These are phyloP conservation scores for Otis tarda DNA, from an alignment of 2,113 vertebrate genomes.

Conservation along the genomic window DNA sequence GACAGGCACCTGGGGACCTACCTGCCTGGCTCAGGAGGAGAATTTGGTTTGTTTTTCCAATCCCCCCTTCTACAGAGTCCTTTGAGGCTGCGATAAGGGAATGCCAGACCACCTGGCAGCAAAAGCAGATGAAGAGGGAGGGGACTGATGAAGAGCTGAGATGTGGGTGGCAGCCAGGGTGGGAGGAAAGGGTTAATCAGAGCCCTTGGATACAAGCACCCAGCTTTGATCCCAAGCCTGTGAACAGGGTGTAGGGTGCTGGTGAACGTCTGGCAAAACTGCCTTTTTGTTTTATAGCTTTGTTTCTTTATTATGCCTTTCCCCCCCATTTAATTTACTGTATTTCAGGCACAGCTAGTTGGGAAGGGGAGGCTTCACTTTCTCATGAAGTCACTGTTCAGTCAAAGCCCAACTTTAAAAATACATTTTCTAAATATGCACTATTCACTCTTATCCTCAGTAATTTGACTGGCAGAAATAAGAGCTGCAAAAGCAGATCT, in stretches of 20 bases:
- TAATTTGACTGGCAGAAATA: constrained; percentile 39
- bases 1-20: constrained; percentile 51
- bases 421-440: constrained; percentile 60
- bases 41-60: constrained; percentile 20
- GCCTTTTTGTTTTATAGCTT: background rate
- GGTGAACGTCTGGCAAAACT: background rate
- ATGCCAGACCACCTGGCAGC: constrained; percentile 36
- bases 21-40: constrained; percentile 29
- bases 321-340: background rate
- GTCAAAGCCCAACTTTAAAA: constrained; percentile 42
- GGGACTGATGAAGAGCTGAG: background rate
- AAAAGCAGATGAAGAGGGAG: constrained; percentile 23
- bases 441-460: constrained; percentile 27
- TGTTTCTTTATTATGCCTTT: background rate
- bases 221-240: background rate
- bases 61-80: background rate
- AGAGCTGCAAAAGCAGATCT: constrained; percentile 19
- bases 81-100: constrained; percentile 17
- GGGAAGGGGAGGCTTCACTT: constrained; percentile 12
- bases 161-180: background rate
- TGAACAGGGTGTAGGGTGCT: background rate
- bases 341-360: background rate
- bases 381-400: constrained; percentile 21
- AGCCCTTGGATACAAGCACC: background rate
- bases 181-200: background rate